Evolutionary conservation across 2,888 invertebrate species (phyloP).

Genomic region (Monopis laevigella): DNA sequence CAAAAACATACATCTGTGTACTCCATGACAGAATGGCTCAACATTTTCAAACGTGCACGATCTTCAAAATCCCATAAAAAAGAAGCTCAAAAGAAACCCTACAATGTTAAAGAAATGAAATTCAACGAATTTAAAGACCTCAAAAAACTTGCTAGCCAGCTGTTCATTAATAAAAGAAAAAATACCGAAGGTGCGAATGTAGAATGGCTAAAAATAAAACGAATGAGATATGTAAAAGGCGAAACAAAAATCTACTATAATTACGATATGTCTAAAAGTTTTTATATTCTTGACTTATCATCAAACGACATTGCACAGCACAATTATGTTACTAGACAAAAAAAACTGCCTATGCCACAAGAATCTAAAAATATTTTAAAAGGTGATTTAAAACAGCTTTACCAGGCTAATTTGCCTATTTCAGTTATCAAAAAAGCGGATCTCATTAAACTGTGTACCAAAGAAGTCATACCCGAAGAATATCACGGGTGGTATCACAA

Average conservation of each 20-base stretch:
- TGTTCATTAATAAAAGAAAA: conserved; percentile 3
- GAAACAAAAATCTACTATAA: background rate
- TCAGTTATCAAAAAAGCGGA: too few species aligned
- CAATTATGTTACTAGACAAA: too few species aligned
- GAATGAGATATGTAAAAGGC: conserved; percentile 7
- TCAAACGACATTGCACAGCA: too few species aligned
- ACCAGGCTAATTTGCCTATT: too few species aligned
- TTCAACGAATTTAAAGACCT: conserved; percentile 8
- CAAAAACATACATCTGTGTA: conserved; percentile 6
- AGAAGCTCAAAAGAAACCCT: background rate
- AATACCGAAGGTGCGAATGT: background rate
- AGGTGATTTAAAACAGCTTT: too few species aligned
- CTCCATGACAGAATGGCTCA: conserved; percentile 2
- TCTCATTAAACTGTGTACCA: too few species aligned
- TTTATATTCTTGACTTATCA: too few species aligned
- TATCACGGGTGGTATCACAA: too few species aligned
- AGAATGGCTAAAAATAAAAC: conserved; percentile 10
- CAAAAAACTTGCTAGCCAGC: conserved; percentile 5
- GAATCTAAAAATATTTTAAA: too few species aligned
- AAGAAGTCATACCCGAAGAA: too few species aligned
- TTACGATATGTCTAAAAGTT: too few species aligned
- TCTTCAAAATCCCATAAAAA: background rate
- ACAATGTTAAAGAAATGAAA: conserved; percentile 7
- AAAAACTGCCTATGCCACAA: too few species aligned
- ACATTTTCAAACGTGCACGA: conserved; percentile 6